A percentile compares a stretch with the other conserved stretches of the same genome.
Evolutionary conservation across 2,113 vertebrate genomes (phyloP).

Genomic region (Rafetus swinhoei): DNA sequence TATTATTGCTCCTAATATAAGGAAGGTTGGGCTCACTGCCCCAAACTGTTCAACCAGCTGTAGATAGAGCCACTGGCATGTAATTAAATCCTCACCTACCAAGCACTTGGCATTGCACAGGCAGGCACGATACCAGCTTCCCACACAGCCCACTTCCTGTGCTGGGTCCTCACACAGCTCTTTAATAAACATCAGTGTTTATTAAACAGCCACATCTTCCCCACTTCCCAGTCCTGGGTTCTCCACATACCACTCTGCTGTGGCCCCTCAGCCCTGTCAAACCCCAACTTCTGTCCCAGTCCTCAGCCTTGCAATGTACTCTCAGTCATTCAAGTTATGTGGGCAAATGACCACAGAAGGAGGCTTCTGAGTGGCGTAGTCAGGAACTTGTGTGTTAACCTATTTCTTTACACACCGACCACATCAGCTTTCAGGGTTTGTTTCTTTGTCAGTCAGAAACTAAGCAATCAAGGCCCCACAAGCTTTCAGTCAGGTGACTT

Average conservation of each 20-base stretch:
- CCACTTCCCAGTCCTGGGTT: neutral
- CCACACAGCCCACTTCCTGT: neutral
- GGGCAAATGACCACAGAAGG: slow-evolving; percentile 32
- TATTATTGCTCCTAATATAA: neutral
- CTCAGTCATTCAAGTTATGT: slow-evolving; percentile 23
- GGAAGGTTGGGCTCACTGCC: neutral
- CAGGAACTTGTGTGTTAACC: neutral
- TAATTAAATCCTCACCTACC: neutral
- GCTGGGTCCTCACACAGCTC: neutral
- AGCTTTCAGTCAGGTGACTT: neutral
- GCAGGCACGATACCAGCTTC: neutral
- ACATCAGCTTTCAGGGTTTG: neutral
- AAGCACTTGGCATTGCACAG: neutral
- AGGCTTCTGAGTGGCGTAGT: neutral
- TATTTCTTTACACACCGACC: neutral
- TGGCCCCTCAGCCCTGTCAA: neutral
- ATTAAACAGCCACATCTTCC: neutral
- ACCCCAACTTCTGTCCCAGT: neutral
- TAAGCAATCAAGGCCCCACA: neutral
- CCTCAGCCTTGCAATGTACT: neutral
- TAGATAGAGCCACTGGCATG: neutral
- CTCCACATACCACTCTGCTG: accelerated
- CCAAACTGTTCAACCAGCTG: neutral
- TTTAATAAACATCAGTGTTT: neutral
- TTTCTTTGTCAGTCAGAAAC: neutral